Conservation (phyloP, 2,797 vertebrate genomes). For the Dryobates pubescens region DNA sequence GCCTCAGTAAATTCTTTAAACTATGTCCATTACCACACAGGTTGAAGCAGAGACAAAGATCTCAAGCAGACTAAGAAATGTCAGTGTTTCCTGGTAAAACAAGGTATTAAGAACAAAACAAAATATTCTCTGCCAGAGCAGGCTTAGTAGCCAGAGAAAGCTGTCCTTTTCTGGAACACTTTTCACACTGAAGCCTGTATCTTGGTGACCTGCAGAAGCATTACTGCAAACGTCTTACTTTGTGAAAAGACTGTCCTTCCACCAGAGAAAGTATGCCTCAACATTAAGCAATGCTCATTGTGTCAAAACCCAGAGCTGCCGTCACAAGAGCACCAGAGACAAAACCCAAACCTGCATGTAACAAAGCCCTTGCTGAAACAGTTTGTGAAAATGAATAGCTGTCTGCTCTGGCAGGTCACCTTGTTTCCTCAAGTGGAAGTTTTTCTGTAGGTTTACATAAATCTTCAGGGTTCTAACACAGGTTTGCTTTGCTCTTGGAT, state of each 20-base stretch:
- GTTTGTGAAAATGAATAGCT: neutral
- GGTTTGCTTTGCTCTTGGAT: neutral
- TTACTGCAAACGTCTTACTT: neutral
- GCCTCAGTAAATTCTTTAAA: neutral
- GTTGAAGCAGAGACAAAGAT: neutral
- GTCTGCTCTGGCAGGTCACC: slow-evolving; percentile 26
- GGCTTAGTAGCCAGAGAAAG: neutral
- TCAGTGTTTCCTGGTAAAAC: neutral
- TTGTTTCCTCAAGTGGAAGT: slow-evolving; percentile 9
- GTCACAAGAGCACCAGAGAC: neutral
- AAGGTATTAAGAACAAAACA: neutral
- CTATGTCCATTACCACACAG: neutral
- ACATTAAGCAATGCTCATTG: neutral
- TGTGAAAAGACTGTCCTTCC: neutral
- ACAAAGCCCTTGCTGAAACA: neutral
- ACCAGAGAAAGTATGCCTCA: neutral
- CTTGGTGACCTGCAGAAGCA: neutral
- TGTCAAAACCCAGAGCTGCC: neutral
- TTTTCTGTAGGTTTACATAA: neutral
- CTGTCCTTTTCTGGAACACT: neutral
- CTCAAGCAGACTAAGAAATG: neutral
- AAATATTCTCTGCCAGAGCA: neutral
- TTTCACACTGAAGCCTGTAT: neutral
- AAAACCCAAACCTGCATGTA: neutral
- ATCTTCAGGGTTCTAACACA: neutral